These are phyloP conservation scores for Monochamus saltuarius DNA, from an alignment of 1,140 invertebrate species.

Conservation along the genomic window DNA sequence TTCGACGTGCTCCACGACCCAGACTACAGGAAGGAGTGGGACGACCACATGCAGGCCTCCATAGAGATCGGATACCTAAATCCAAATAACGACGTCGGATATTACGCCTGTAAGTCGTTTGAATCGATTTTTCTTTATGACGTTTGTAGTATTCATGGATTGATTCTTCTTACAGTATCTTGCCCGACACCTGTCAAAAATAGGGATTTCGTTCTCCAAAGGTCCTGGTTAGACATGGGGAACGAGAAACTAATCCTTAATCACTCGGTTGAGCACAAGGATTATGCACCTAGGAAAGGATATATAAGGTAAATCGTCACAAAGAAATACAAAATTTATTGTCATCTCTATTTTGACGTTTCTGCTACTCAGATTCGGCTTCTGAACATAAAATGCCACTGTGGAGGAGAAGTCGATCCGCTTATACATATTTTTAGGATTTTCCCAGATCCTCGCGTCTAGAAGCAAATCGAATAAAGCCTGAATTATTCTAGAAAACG, in stretches of 20 bases:
- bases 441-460: too few species aligned
- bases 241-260: constrained; percentile 83
- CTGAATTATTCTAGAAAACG: too few species aligned
- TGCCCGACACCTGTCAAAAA: constrained; percentile 86
- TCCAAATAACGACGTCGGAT: constrained; percentile 90
- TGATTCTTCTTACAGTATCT: constrained; percentile 63
- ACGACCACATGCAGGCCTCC: constrained; percentile 81
- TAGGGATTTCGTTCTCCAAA: constrained; percentile 85
- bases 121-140: too few species aligned
- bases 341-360: too few species aligned
- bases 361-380: too few species aligned
- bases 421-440: too few species aligned
- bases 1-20: constrained; percentile 91
- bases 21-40: constrained; percentile 85
- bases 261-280: constrained; percentile 86
- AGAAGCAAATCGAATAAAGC: too few species aligned
- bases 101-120: constrained; percentile 78
- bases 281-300: constrained; percentile 77
- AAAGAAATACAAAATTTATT: too few species aligned
- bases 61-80: constrained; percentile 87
- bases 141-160: too few species aligned
- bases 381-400: too few species aligned
- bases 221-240: constrained; percentile 88
- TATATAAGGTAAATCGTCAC: constrained; percentile 65
- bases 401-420: too few species aligned